Percentiles rank a stretch among this genome's conserved stretches.
phyloP scores from a whole-genome alignment of 2,797 vertebrate species.

The Trachurus trachurus region DNA sequence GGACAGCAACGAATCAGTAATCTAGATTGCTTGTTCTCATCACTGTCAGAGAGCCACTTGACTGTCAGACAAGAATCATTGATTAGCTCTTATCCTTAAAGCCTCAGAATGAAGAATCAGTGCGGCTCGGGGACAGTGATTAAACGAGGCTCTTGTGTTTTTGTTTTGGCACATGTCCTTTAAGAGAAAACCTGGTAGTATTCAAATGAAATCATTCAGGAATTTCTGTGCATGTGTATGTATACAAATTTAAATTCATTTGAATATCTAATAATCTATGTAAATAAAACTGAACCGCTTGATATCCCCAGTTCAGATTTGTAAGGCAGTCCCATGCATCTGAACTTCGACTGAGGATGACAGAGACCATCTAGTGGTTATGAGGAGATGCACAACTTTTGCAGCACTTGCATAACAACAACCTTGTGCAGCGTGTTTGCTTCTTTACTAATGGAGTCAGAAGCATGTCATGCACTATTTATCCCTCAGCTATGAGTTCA shows the following conservation, averaged over 20 bases:
- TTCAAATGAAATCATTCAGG: neutral
- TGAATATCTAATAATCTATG: neutral
- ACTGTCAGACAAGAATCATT: neutral
- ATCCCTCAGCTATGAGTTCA: conserved; percentile 57
- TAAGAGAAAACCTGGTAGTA: neutral
- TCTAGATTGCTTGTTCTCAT: neutral
- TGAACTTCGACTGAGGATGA: conserved; percentile 8
- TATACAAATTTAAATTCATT: neutral
- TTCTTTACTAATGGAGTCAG: conserved; percentile 59
- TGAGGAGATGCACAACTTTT: conserved; percentile 7
- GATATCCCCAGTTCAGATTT: too few species aligned
- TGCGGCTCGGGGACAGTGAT: conserved; percentile 1
- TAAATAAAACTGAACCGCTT: neutral
- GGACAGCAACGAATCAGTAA: conserved; percentile 1
- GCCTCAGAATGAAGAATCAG: neutral
- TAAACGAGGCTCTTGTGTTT: neutral
- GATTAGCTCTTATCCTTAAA: neutral
- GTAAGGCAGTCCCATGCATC: neutral
- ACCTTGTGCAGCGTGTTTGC: conserved; percentile 37
- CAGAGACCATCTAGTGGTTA: conserved; percentile 52
- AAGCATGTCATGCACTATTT: conserved; percentile 63
- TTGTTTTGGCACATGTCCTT: neutral
- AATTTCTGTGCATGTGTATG: neutral
- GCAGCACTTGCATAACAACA: conserved; percentile 50
- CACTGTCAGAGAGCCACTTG: conserved; percentile 9